These are phyloP conservation scores for Drosophila tripunctata DNA, from an alignment of 2,888 invertebrate species.

Conservation along the genomic window DNA sequence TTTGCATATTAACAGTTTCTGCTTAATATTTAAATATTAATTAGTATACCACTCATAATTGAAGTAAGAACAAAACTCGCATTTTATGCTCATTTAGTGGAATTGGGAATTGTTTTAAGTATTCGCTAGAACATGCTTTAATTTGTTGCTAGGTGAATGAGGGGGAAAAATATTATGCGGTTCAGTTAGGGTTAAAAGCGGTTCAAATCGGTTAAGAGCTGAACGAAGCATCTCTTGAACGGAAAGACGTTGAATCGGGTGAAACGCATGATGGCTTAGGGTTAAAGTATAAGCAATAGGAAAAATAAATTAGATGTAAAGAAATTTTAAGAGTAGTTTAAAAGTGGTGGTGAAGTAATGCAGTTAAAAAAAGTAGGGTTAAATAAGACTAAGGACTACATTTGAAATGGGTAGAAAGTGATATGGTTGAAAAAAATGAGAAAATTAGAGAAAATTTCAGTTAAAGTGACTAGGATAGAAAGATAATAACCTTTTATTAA, in stretches of 20 bases:
- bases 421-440: too few relatives aligned
- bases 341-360: too few relatives aligned
- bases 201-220: neutral
- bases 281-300: neutral
- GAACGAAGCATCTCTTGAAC: neutral
- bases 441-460: too few relatives aligned
- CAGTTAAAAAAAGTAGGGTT: too few relatives aligned
- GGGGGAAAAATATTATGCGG: neutral
- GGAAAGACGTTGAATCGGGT: neutral
- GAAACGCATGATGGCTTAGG: too few relatives aligned
- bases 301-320: too few relatives aligned
- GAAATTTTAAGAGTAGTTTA: too few relatives aligned
- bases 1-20: conserved; percentile 10
- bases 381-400: too few relatives aligned
- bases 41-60: neutral
- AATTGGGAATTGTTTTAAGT: neutral
- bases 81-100: neutral
- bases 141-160: neutral
- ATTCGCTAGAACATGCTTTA: neutral
- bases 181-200: neutral
- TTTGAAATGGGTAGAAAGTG: too few relatives aligned
- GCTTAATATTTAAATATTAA: neutral
- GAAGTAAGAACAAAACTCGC: neutral
- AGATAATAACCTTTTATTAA: too few relatives aligned
- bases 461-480: too few relatives aligned